Evolutionary conservation across 2,113 vertebrate species (phyloP), one percentile per base, ranked within the genome.

Genomic region (Mastomys coucha): DNA sequence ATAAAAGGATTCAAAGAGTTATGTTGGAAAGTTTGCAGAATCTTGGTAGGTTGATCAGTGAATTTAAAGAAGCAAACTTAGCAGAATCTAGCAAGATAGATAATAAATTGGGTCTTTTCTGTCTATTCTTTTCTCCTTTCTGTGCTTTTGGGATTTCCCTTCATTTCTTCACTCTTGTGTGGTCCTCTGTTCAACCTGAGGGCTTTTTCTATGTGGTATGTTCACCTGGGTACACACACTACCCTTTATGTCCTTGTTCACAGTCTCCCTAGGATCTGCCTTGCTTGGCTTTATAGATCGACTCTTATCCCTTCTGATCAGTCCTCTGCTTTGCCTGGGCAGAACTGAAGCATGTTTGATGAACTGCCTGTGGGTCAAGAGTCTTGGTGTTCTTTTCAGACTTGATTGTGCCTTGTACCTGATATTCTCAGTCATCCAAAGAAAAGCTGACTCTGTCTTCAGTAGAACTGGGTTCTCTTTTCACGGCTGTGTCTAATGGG

Each of bases 11-110:
- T 78, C 10, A 31, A 26, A 58, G 31, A 87, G 69, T 91, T 76
- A 53, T 70, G 87, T 45, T 89, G 77, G 65, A 93, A 63, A 42
- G 45, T 96, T 96, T 91, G 26, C 36, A 86, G 70, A 96, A 95
- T 89, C 93, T 82, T 95, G 65, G 78, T 89, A 22, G 78, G 51
- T 39, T n/a, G 82, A 95, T 67, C 19, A 89, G 42, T 94, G 84
- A 77, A 77, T 89, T 96, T 94, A 67, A 91, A 96, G 63, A 63
- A 84, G 53, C 3, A 88, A 69, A 78, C 28, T 88, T 58, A 90
- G 80, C 56, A 91, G 87, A 81, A 45, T 81, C 85, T 93, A 76
- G 82, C 8, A 49, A 69, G 63, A 36, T 58, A 33, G 53, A 19
- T 91, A 76, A 10, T 63, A 80, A 88, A 69, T 33, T n/a, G 65